Base-by-base conservation (phyloP, 2,888 invertebrate species). In the Sinohyriopsis cumingii region DNA sequence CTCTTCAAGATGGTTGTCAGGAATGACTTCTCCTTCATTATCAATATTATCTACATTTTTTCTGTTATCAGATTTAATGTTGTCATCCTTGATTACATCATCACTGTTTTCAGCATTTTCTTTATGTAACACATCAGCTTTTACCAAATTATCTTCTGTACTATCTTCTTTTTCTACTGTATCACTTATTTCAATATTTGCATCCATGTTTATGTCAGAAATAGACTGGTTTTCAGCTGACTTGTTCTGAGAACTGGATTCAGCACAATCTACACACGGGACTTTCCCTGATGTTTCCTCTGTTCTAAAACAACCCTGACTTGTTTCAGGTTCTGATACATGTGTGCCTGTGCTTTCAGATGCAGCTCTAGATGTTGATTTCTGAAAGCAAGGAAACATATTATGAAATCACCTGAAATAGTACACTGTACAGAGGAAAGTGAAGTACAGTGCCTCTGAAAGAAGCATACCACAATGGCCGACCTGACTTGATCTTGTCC, bases 11-110 rank as follows among this genome's bases (percentile, higher is more conserved):
- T 75, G 66, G 54, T 82, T 78, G 59, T 71, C 77, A 53, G 76
- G 77, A 22, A 84, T 64, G 45, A 78, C 65, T 7, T 81, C 82
- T 62, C 83, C 85, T 65, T 84, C 82, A 20, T 60, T 53, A 63
- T 55, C 59, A 57, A 72, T 70, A 53, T 56, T 59, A 59, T 68
- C 22, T 59, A 61, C 54, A 53, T 72, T 64, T 33, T 73, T 64
- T 65, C 68, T 63, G 20, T 68, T 65, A 59, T 74, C 62, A 55
- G 62, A 25, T 59, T 61, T 24, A 60, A 65, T 55, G 60, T 57
- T 57, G 82, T 73, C 67, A 78, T 87, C 33, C 75, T 81, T 78
- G 56, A 83, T 69, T 28, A 82, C 54, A 18, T 67, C 54, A 19
- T 64, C 57, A 24, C 4, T 63, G 56, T 61, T 28, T 33, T 63